A percentile compares a stretch with the other conserved stretches of the same genome.
Evolutionary conservation across 2,113 vertebrate species (phyloP).

Genomic region (Tauraco erythrolophus): DNA sequence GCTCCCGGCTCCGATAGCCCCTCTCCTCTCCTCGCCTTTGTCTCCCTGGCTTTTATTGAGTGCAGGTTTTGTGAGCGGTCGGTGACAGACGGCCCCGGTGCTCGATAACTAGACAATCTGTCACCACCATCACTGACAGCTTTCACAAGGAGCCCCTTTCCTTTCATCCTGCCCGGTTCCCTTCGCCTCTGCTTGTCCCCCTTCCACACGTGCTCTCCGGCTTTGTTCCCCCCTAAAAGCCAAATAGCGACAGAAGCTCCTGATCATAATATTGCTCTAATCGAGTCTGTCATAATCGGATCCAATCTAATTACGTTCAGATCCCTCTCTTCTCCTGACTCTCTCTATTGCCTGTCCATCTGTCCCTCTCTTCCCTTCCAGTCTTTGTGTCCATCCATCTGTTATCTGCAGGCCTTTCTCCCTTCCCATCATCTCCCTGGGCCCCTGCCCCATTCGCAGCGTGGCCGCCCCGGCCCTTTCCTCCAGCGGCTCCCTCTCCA

Average conservation of each 20-base stretch:
- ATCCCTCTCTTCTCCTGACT: slow-evolving; percentile 63
- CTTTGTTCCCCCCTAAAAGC: slow-evolving; percentile 67
- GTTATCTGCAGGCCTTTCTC: slow-evolving; percentile 70
- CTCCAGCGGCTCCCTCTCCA: slow-evolving; percentile 38
- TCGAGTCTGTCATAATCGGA: slow-evolving; percentile 71
- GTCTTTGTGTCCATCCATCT: slow-evolving; percentile 84
- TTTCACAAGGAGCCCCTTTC: slow-evolving; percentile 51
- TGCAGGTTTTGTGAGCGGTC: slow-evolving; percentile 35
- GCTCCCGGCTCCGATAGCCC: neutral
- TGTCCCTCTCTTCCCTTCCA: slow-evolving; percentile 73
- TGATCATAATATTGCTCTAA: slow-evolving; percentile 68
- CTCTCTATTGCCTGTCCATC: slow-evolving; percentile 74
- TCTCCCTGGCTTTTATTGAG: neutral
- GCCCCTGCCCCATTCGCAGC: slow-evolving; percentile 59
- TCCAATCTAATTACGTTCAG: slow-evolving; percentile 77
- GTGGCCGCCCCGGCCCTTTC: neutral
- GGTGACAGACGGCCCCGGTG: slow-evolving; percentile 73
- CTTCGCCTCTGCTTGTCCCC: neutral
- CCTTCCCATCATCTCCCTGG: slow-evolving; percentile 50
- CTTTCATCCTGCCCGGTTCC: neutral
- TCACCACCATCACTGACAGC: slow-evolving; percentile 69
- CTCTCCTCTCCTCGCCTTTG: neutral
- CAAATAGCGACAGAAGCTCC: slow-evolving; percentile 66
- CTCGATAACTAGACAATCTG: slow-evolving; percentile 72
- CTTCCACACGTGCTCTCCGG: slow-evolving; percentile 22